Evolutionary conservation across 2,888 invertebrate genomes (phyloP).

Genomic region (Leptopilina drosophilae): DNA sequence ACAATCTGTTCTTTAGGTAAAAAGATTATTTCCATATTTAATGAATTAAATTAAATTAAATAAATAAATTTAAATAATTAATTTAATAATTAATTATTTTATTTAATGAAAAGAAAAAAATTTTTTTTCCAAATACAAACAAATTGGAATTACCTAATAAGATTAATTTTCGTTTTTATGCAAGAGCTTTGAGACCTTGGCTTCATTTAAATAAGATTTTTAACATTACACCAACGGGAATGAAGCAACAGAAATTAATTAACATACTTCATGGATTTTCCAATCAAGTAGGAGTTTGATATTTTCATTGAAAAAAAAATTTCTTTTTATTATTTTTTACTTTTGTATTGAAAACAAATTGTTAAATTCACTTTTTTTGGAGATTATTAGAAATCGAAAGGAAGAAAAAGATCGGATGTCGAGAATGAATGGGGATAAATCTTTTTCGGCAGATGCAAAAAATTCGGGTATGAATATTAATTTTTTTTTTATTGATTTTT

Average conservation of each 20-base stretch:
- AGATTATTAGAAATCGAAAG: constrained; percentile 50
- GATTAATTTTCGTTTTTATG: not conserved
- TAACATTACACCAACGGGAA: constrained; percentile 50
- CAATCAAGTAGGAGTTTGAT: not conserved
- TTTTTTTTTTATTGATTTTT: not conserved
- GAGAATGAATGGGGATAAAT: not conserved
- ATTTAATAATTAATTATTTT: too few species aligned
- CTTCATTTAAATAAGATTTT: constrained; percentile 52
- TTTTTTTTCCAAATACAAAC: too few species aligned
- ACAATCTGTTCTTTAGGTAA: constrained; percentile 47
- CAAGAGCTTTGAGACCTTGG: constrained; percentile 51
- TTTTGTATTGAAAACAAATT: not conserved
- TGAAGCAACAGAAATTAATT: constrained; percentile 47
- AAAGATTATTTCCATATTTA: not conserved
- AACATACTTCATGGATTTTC: constrained; percentile 52
- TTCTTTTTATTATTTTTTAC: too few species aligned
- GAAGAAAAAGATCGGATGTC: constrained; percentile 41
- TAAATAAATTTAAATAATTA: too few species aligned
- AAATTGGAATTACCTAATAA: not conserved
- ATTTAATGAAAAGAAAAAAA: too few species aligned
- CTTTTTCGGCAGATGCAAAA: not conserved
- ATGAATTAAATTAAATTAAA: too few species aligned
- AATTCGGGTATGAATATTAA: not conserved
- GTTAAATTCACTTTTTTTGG: not conserved
- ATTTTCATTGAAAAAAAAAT: not conserved